phyloP scores from a whole-genome alignment of 1,140 invertebrate species.

The Heterodera schachtii region DNA sequence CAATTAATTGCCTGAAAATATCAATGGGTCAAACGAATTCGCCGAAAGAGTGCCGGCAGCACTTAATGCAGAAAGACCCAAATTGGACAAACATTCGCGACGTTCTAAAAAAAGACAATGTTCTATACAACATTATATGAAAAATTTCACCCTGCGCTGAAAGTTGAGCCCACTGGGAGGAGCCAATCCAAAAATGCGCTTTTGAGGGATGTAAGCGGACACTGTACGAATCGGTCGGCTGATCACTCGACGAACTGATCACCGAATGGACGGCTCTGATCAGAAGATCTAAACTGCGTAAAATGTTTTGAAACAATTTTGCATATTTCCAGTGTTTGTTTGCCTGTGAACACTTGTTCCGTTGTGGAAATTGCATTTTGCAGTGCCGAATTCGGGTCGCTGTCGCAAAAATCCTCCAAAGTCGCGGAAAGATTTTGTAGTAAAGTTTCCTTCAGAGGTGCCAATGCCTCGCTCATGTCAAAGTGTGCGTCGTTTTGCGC shows the following conservation, averaged over 20 bases:
- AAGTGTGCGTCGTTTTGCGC: background rate
- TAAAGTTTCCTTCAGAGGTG: constrained; percentile 6
- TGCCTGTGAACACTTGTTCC: constrained; percentile 11
- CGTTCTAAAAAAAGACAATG: constrained; percentile 11
- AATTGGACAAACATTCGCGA: constrained; percentile 15
- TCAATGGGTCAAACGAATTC: constrained; percentile 21
- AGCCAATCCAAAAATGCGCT: constrained; percentile 13
- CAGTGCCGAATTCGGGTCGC: constrained; percentile 15
- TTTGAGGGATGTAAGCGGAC: background rate
- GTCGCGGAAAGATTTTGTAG: constrained; percentile 14
- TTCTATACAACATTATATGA: background rate
- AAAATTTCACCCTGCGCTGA: constrained; percentile 18
- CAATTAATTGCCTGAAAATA: constrained; percentile 16
- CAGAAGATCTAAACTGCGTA: constrained; percentile 1
- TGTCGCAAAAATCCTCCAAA: constrained; percentile 9
- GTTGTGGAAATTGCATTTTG: constrained; percentile 14
- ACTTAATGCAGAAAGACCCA: constrained; percentile 17
- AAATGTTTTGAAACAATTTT: background rate
- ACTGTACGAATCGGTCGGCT: background rate
- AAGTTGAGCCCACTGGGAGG: constrained; percentile 8
- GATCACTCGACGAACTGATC: background rate
- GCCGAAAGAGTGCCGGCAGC: constrained; percentile 5
- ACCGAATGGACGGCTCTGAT: constrained; percentile 15
- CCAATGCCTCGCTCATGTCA: background rate
- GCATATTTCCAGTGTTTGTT: background rate